phyloP scores from a whole-genome alignment of 2,113 vertebrate genomes.

The Crotalus horridus region DNA sequence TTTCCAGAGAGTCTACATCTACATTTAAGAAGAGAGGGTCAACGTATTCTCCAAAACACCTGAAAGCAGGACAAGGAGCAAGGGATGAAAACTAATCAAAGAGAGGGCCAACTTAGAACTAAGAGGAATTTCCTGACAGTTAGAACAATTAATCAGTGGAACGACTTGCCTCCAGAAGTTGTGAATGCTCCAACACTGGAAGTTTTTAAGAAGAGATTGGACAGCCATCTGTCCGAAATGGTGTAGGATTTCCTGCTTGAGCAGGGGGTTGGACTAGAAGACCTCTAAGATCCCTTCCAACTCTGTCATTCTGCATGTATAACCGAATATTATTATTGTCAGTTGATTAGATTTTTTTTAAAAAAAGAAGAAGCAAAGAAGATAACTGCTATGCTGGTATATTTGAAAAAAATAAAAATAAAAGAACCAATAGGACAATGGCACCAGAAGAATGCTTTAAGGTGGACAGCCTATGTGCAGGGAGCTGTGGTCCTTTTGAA shows the following conservation, averaged over 20 bases:
- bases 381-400: neutral
- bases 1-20: neutral
- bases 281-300: neutral
- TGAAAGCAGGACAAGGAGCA: neutral
- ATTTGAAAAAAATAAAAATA: neutral
- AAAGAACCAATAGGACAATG: neutral
- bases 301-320: neutral
- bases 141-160: neutral
- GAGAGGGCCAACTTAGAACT: neutral
- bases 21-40: neutral
- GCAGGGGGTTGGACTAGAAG: neutral
- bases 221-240: neutral
- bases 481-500: neutral
- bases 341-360: neutral
- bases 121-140: neutral
- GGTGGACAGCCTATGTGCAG: neutral
- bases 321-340: neutral
- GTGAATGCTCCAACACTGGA: neutral
- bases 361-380: neutral
- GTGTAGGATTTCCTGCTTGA: too few relatives aligned
- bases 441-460: neutral
- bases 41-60: neutral
- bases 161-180: neutral
- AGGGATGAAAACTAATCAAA: neutral
- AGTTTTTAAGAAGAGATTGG: neutral